Conservation (phyloP, 2,113 vertebrate species). For the Gallinago paraguaiae region DNA sequence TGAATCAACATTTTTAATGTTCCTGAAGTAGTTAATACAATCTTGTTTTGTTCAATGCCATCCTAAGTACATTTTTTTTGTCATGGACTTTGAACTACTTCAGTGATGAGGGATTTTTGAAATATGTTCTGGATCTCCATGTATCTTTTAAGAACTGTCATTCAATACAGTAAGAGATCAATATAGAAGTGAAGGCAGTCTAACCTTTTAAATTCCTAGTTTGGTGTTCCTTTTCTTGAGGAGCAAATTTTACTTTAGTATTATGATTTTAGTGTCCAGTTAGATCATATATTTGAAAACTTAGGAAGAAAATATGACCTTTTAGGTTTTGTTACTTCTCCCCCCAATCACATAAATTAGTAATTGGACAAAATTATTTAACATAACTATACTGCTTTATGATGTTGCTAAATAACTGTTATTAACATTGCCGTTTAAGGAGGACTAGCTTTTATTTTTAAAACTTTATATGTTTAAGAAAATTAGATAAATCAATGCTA, state of each 20-base stretch:
- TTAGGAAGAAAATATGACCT: not conserved
- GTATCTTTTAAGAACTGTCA: not conserved
- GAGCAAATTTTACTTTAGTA: not conserved
- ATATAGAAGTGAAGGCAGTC: not conserved
- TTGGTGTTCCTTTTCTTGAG: not conserved
- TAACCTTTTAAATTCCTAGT: not conserved
- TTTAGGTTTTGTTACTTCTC: not conserved
- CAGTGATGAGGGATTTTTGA: not conserved
- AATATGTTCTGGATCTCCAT: not conserved
- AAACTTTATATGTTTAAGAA: not conserved
- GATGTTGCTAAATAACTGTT: not conserved
- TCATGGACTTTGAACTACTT: not conserved
- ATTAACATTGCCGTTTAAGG: not conserved
- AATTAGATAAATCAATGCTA: not conserved
- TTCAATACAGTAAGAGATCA: not conserved
- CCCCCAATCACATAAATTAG: not conserved
- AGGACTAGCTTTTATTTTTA: not conserved
- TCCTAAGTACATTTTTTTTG: not conserved
- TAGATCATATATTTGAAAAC: not conserved
- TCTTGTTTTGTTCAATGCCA: conserved; percentile 5
- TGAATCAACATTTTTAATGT: not conserved
- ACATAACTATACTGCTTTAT: not conserved
- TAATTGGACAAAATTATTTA: not conserved
- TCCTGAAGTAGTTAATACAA: conserved; percentile 9
- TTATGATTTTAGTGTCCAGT: not conserved